A percentile compares a stretch with the other conserved stretches of the same genome.
Evolutionary conservation across 2,113 vertebrate genomes (phyloP).

Genomic region (Marcusenius ussheri): DNA sequence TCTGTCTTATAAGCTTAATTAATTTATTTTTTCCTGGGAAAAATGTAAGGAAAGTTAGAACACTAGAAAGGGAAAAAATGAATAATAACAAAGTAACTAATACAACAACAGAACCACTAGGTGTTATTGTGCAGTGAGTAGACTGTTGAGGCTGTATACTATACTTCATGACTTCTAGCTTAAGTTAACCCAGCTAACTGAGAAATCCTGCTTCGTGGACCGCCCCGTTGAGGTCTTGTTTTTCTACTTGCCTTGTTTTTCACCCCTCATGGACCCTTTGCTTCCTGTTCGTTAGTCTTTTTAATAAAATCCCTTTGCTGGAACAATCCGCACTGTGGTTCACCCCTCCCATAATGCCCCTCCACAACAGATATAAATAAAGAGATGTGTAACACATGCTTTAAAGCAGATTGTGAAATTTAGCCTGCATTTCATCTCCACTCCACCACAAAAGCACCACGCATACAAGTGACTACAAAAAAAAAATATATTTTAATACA

Average conservation of each 20-base stretch:
- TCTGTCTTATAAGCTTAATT: no score
- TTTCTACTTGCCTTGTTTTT: not conserved
- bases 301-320: not conserved
- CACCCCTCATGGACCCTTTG: not conserved
- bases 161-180: not conserved
- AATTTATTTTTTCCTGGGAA: no score
- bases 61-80: no score
- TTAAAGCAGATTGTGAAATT: not conserved
- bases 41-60: no score
- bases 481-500: constrained; percentile 35
- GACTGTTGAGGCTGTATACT: no score
- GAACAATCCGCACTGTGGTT: not conserved
- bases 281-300: not conserved
- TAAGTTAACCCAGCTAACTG: not conserved
- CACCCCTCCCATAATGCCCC: not conserved
- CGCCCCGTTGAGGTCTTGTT: no score
- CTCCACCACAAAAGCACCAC: not conserved
- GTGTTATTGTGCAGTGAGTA: no score
- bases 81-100: no score
- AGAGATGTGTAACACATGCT: not conserved
- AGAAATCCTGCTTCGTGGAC: not conserved
- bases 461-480: constrained; percentile 1
- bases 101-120: no score
- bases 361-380: not conserved
- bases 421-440: not conserved